Evolutionary conservation across 2,113 vertebrate genomes (phyloP).

Genomic region (Bubo bubo): DNA sequence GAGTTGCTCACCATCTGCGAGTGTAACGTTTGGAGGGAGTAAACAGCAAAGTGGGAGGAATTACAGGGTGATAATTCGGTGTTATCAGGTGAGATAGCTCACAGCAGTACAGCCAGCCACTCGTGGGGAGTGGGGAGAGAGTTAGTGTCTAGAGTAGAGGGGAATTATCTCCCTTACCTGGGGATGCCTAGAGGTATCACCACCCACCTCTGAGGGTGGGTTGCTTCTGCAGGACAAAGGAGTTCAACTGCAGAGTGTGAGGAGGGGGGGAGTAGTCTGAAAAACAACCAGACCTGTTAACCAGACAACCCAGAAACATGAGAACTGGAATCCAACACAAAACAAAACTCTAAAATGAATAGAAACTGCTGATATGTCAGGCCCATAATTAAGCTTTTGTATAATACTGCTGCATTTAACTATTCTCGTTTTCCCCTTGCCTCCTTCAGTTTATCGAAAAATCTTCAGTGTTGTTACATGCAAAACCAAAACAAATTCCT

Average conservation of each 20-base stretch:
- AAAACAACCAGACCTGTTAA: not conserved
- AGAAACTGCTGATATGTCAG: not conserved
- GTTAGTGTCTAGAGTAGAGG: rapidly evolving
- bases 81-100: not conserved
- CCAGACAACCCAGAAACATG: not conserved
- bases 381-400: not conserved
- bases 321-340: not conserved
- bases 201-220: not conserved
- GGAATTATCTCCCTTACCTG: not conserved
- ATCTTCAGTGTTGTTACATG: not conserved
- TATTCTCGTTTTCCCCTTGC: not conserved
- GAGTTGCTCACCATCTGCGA: not conserved
- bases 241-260: not conserved
- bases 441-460: not conserved
- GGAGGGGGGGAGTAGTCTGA: not conserved
- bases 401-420: not conserved
- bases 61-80: not conserved
- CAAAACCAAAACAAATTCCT: not conserved
- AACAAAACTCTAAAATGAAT: not conserved
- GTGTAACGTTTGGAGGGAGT: not conserved
- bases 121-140: not conserved
- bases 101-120: not conserved
- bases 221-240: not conserved
- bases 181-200: not conserved
- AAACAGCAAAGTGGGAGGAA: constrained; percentile 10